Conservation (phyloP, 2,888 invertebrate species). For the Dasysyrphus tricinctus region DNA sequence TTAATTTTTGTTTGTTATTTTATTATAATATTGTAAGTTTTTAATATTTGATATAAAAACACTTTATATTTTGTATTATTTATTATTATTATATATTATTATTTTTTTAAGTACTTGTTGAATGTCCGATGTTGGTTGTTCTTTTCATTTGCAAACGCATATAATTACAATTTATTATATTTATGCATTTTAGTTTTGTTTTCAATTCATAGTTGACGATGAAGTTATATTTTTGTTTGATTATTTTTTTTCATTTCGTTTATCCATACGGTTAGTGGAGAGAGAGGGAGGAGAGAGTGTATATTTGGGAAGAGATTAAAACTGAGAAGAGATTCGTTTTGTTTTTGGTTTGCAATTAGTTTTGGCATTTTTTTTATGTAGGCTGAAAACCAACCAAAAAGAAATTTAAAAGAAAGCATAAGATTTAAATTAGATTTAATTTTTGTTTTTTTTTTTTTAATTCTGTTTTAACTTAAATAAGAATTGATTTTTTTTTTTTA, state of each 20-base stretch:
- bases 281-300: conserved; percentile 47
- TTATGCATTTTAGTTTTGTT: conserved; percentile 13
- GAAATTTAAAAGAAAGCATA: conserved; percentile 75
- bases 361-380: conserved; percentile 67
- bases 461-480: conserved; percentile 52
- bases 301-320: conserved; percentile 54
- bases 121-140: conserved; percentile 70
- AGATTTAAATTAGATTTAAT: conserved; percentile 63
- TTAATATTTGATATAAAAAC: not conserved
- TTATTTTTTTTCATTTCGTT: conserved; percentile 16
- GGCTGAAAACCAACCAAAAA: conserved; percentile 74
- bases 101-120: conserved; percentile 72
- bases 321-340: conserved; percentile 69
- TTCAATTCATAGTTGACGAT: conserved; percentile 9
- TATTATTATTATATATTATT: conserved; percentile 28
- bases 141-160: conserved; percentile 59
- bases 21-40: conserved; percentile 18
- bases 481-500: conserved; percentile 34
- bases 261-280: conserved; percentile 70
- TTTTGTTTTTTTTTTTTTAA: conserved; percentile 14
- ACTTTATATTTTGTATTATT: conserved; percentile 27
- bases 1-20: conserved; percentile 9
- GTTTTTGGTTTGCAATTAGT: conserved; percentile 64
- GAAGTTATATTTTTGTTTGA: conserved; percentile 17
- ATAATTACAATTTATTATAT: conserved; percentile 6